Evolutionary conservation across 2,797 vertebrate genomes (phyloP), one percentile per base, ranked within the genome.

Genomic region (Sebastes itinus): DNA sequence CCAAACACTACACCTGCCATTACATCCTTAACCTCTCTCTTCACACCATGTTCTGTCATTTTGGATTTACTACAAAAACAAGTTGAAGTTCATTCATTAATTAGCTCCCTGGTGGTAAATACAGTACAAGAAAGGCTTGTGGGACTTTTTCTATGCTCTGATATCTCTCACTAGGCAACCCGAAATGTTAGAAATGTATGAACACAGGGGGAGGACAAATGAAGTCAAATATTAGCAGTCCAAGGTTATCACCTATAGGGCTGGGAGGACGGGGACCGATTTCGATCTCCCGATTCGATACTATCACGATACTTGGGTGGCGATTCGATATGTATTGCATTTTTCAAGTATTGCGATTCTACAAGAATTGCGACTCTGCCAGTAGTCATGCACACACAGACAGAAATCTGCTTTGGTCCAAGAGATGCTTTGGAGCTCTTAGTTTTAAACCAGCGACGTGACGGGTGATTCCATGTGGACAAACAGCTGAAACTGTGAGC

Each of bases 21-120:
- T 52, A 69, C 64, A 86, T 20, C 42, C 14, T 67, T 80, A 35
- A 52, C 65, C 59, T 75, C 62, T 22, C 16, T 64, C 64, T 49
- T 38, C 38, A 82, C 74, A 67, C 10, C 60, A 1, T 75, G 73
- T 76, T 60, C 67, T 80, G 83, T 59, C 74, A 52, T 23, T 68
- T 61, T 61, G n/a, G 71, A 81, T 80, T 77, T n/a, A 72, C 20
- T 30, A 14, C 33, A 8, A 74, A 62, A 71, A 35, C 52, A 27
- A 58, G 55, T 13, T 20, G 25, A 62, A 16, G 22, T 58, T 30
- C 5, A 33, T 25, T 54, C 58, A 68, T 65, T 80, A 55, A 84
- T 49, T 72, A 54, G 54, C 3, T n/a, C n/a, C 18, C 18, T 54
- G 14, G 69, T 67, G 63, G 49, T 27, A 63, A 52, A 49, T 23